Base-by-base conservation (phyloP, 1,140 invertebrate species). In the Rhagoletis pomonella region DNA sequence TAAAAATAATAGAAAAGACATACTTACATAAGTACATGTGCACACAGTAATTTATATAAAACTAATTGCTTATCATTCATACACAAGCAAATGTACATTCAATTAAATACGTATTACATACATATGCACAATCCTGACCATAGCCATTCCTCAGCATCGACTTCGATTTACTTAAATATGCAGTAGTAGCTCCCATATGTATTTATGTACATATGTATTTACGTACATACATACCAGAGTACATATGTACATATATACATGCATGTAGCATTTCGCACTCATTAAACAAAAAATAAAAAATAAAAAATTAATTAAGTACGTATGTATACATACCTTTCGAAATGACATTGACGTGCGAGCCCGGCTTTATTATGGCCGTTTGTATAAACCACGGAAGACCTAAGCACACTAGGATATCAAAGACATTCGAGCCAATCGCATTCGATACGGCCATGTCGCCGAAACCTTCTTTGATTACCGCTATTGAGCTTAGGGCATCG, bases 381-480 rank as follows among this genome's bases (percentile, higher is more conserved):
- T 98, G 97, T 85, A 99, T 95, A 93, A 99, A 99, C 98, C 98
- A 99, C 19, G 98, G 98, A 90, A 99, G 94, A 85, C 98, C 98
- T 65, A 99, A 95, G 92, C 98, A 99, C 87, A 99, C 96, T 85
- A 99, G 94, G 91, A 99, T 99, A 93, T 99, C 99, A 94, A 99
- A 99, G 73, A 99, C 98, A 94, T 99, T 99, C 88, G 98, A 99
- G 17, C 98, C 99, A 86, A 99, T 97, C 0, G 98, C 98, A 93
- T 99, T 99, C n/a, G 98, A 99, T 1, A 99, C 98, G 64, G 98
- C 99, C 99, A 99, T 99, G 93, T 99, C 98, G n/a, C 97, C 97
- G 90, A 97, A 97, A 93, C 97, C 97, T 94, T 98, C 97, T 94
- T 97, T 98, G 89, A 98, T 97, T 77, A 98, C 97, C 67, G 97